Conservation (phyloP, 2,888 invertebrate species). For the Andrena bucephala region DNA sequence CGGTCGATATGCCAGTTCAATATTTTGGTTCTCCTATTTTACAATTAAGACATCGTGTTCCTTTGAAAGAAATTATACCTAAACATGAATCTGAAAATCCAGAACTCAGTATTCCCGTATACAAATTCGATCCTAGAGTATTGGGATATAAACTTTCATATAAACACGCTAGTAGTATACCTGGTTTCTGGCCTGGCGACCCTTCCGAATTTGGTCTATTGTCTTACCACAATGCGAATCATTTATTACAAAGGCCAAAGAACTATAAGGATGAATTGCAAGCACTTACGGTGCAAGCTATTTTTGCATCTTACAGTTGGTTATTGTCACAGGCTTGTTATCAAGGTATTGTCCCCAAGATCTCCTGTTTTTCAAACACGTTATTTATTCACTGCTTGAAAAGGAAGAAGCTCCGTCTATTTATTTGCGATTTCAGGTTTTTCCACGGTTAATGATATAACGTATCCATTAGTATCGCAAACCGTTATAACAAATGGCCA, state of each 20-base stretch:
- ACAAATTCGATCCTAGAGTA: conserved; percentile 87
- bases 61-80: conserved; percentile 89
- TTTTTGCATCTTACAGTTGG: conserved; percentile 93
- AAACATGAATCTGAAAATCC: conserved; percentile 87
- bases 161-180: conserved; percentile 90
- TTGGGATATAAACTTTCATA: conserved; percentile 87
- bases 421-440: conserved; percentile 87
- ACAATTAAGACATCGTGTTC: conserved; percentile 89
- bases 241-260: conserved; percentile 86
- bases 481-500: conserved; percentile 95
- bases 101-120: conserved; percentile 87
- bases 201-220: conserved; percentile 91
- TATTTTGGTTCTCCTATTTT: conserved; percentile 90
- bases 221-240: conserved; percentile 90
- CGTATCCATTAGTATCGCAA: conserved; percentile 96
- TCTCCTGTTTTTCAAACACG: not conserved
- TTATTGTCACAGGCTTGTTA: conserved; percentile 92
- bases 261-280: conserved; percentile 88
- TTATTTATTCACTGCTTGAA: not conserved
- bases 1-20: conserved; percentile 89
- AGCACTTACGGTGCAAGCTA: conserved; percentile 90
- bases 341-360: conserved; percentile 86
- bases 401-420: not conserved
- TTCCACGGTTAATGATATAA: conserved; percentile 94
- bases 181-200: conserved; percentile 95